Conservation (phyloP, 2,888 invertebrate genomes). For the Lumbricus terrestris region DNA sequence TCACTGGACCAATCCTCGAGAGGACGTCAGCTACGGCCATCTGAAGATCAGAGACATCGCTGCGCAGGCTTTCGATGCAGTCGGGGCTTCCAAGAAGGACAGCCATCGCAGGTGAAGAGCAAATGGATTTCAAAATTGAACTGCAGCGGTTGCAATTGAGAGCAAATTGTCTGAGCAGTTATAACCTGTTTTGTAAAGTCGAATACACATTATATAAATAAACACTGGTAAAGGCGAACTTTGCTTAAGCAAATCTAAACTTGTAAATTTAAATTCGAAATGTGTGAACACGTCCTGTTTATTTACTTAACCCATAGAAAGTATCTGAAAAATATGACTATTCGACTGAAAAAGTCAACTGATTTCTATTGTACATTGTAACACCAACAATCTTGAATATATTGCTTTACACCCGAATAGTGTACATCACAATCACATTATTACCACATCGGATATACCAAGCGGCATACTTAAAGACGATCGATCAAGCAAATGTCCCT, state of each 20-base stretch:
- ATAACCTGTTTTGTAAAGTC: not conserved
- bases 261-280: not conserved
- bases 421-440: not conserved
- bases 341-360: not conserved
- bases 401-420: not conserved
- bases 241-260: not conserved
- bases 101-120: slow-evolving; percentile 29
- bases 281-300: not conserved
- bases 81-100: slow-evolving; percentile 36
- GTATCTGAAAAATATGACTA: not conserved
- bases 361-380: not conserved
- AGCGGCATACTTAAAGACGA: not conserved
- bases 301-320: not conserved
- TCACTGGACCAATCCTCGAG: slow-evolving; percentile 51
- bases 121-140: not conserved
- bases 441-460: not conserved
- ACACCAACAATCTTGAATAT: too few relatives aligned
- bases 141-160: not conserved
- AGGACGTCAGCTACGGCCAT: slow-evolving; percentile 50
- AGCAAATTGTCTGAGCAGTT: not conserved
- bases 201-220: not conserved
- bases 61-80: slow-evolving; percentile 55
- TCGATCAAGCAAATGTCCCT: not conserved
- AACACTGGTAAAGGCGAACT: not conserved
- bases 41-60: slow-evolving; percentile 57